Evolutionary conservation across 2,113 vertebrate species (phyloP).

Genomic region (Egretta garzetta): DNA sequence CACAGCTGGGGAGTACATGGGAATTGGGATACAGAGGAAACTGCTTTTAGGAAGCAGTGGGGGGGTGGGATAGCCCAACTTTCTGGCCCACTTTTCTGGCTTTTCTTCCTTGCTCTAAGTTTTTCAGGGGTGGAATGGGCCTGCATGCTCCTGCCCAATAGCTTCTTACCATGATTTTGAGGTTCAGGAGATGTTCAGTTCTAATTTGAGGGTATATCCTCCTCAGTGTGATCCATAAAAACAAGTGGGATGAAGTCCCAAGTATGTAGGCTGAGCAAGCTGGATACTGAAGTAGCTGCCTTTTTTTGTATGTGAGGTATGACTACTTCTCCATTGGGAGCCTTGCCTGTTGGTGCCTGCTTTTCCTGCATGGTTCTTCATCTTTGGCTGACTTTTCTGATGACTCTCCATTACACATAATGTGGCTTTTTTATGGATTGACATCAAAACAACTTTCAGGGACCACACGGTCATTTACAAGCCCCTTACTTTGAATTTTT

Average conservation of each 20-base stretch:
- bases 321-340: neutral
- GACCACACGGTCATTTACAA: neutral
- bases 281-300: neutral
- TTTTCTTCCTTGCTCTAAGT: neutral
- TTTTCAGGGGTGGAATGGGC: neutral
- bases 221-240: neutral
- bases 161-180: neutral
- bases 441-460: neutral
- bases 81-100: neutral
- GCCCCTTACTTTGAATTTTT: neutral
- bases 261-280: neutral
- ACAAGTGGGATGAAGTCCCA: neutral
- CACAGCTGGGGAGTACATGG: neutral
- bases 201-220: neutral
- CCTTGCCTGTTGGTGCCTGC: neutral
- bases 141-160: neutral
- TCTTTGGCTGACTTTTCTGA: neutral
- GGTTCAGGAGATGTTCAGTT: neutral
- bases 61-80: neutral
- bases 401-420: neutral
- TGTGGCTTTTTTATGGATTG: neutral
- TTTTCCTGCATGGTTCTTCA: neutral
- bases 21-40: neutral
- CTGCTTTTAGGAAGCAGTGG: neutral
- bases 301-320: neutral